Base-by-base conservation (phyloP, 2,888 invertebrate genomes). In the Hemicrepidius hirtus region DNA sequence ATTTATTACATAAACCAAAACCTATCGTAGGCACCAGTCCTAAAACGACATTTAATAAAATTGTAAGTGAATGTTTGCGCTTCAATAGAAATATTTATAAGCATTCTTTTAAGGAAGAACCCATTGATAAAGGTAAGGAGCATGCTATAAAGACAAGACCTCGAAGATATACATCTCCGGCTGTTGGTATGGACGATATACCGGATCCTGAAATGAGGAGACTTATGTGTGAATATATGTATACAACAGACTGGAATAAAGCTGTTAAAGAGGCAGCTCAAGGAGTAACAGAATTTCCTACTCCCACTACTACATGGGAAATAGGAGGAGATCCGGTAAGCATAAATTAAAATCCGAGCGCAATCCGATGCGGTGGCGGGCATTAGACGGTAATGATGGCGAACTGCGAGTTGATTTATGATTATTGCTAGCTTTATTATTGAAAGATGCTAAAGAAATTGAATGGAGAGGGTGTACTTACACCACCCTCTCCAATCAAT, bases 121-220 rank as follows among this genome's bases (percentile, higher is more conserved):
- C 68, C 0, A 63, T 55, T 5, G 77, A 79, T 66, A 53, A 55
- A 6, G 76, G 74, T 40, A 78, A 77, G 70, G 79, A 82, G 28
- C 80, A 84, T 65, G 82, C 79, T 2, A 81, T 82, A 5, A 85
- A 82, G 77, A 84, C 82, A 3, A 80, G 85, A 71, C 85, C 85
- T 3, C 79, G 84, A n/a, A 72, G 83, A 40, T 84, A 83, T 49
- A 81, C 84, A 77, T 81, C 84, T 2, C 86, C 87, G 0, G 86
- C 84, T 10, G 81, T 85, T 3, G 82, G 85, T 68, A 78, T 87
- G 46, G 86, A 87, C 71, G 85, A 87, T 50, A 80, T 86, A 3
- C 79, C 81, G 6, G 86, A 87, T 75, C 78, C 81, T 24, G 80
- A 85, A 72, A 82, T 84, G 78, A 79, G 86, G 40, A 78, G 83